Conservation (phyloP, 2,888 invertebrate genomes). For the Anticlea derivata region DNA sequence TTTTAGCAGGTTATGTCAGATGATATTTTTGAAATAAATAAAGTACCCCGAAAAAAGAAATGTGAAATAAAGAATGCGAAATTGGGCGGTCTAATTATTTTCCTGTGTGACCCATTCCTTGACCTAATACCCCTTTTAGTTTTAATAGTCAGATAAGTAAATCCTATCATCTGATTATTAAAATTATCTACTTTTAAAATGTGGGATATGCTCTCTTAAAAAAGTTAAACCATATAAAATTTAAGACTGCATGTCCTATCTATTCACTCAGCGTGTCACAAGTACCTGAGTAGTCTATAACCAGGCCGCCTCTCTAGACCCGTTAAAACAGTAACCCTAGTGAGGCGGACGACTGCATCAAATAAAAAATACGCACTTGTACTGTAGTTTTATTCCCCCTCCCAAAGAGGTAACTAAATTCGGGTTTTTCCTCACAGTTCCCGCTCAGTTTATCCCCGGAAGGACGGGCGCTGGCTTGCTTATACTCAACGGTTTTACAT, state of each 20-base stretch:
- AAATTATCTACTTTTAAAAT: not conserved
- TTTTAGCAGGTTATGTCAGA: conserved; percentile 16
- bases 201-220: conserved; percentile 19
- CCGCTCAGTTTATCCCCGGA: conserved; percentile 76
- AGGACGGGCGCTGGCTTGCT: conserved; percentile 73
- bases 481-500: conserved; percentile 75
- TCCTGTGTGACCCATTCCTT: conserved; percentile 12
- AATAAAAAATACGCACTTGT: conserved; percentile 13
- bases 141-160: not conserved
- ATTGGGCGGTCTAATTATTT: conserved; percentile 28
- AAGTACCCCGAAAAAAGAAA: conserved; percentile 7
- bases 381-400: conserved; percentile 37
- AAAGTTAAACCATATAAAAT: too few relatives aligned
- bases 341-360: not conserved
- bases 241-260: conserved; percentile 7
- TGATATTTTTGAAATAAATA: conserved; percentile 12
- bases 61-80: conserved; percentile 22
- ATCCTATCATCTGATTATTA: not conserved
- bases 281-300: not conserved
- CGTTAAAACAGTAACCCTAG: not conserved
- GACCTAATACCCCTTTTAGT: not conserved
- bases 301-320: not conserved
- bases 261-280: too few relatives aligned
- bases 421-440: conserved; percentile 60
- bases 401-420: conserved; percentile 35